phyloP scores from a whole-genome alignment of 2,888 invertebrate species.

The Hydraecia micacea region DNA sequence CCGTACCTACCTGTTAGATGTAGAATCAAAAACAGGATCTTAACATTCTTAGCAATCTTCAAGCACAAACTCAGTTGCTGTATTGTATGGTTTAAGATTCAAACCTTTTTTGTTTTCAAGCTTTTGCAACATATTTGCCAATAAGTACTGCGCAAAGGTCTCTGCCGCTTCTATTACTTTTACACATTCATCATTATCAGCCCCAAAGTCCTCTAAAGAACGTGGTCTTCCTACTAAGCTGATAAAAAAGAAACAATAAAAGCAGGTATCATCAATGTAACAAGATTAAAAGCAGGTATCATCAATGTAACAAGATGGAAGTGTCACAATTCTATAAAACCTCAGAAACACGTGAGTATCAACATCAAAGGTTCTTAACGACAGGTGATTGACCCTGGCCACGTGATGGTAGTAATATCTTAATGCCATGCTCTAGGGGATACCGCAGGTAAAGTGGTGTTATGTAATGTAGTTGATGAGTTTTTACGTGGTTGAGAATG shows the following conservation, averaged over 20 bases:
- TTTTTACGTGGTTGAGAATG: conserved; percentile 11
- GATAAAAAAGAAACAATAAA: background rate
- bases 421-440: conserved; percentile 45
- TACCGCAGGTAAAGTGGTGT: conserved; percentile 37
- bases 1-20: background rate
- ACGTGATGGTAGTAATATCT: conserved; percentile 56
- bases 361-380: conserved; percentile 42
- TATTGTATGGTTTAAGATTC: background rate
- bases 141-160: background rate
- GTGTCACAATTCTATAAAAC: conserved; percentile 22
- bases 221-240: background rate
- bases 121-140: background rate
- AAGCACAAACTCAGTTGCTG: background rate
- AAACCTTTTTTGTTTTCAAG: background rate
- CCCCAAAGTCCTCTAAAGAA: background rate
- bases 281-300: background rate
- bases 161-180: background rate
- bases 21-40: conserved; percentile 4
- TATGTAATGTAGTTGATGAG: conserved; percentile 41
- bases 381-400: conserved; percentile 62
- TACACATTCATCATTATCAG: background rate
- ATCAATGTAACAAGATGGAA: conserved; percentile 8
- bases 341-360: conserved; percentile 30
- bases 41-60: background rate
- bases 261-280: background rate